Base-by-base conservation (phyloP, 2,888 invertebrate genomes). In the Dryadula phaetusa region DNA sequence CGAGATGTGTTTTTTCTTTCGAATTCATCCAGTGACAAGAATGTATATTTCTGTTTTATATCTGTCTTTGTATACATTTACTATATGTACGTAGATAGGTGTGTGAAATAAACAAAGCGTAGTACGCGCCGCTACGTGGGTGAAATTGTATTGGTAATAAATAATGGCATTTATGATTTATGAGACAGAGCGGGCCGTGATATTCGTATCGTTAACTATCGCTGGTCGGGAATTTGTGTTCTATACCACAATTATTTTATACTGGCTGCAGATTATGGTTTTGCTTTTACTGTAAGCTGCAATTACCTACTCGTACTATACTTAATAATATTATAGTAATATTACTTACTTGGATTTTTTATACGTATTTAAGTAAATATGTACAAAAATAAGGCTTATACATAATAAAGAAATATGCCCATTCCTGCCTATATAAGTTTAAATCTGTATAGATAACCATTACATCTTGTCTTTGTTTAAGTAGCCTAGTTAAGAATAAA, bases 101-200 rank as follows among this genome's bases (percentile, higher is more conserved):
- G 79, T 80, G 79, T 80, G 79, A 76, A 81, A 87, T 87, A 89
- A 88, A 88, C 87, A 91, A 86, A 84, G 81, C 77, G 62, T 62
- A 62, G 56, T 52, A 25, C 49, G 42, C 14, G 52, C 22, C 20
- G 77, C 69, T 84, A 83, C 85, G 90, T 88, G 88, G 88, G 82
- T 87, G 83, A 87, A 89, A 91, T 90, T 88, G 89, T 84, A 85
- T 86, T 82, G 80, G 87, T 88, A 86, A 90, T 92, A 91, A 91
- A 91, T 90, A 88, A 91, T 90, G 87, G 80, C 86, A 86, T 85
- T 85, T 86, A 88, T 88, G 88, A 90, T 89, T 88, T 87, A 90
- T 83, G 80, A 34, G 49, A 66, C 49, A 68, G 42, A 32, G 53
- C 69, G 65, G 28, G 56, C 64, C 67, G 62, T 64, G 70, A 70